phyloP scores from a whole-genome alignment of 1,140 invertebrate genomes.

The Nephila pilipes region DNA sequence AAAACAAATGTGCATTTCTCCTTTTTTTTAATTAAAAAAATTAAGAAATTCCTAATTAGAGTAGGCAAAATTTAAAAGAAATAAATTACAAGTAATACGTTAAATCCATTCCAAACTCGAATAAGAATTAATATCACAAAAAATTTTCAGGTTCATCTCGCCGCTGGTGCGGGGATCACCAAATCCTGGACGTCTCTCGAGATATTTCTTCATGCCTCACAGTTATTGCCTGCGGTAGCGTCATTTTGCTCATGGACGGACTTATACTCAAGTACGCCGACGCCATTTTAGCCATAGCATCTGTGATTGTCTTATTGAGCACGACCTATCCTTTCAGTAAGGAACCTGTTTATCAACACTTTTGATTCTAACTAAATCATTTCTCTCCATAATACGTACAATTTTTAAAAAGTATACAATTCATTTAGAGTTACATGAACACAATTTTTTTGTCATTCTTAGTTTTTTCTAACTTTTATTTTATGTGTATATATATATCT shows the following conservation, averaged over 20 bases:
- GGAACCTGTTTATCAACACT: too few species aligned
- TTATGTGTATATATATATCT: too few species aligned
- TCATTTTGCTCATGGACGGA: slow-evolving; percentile 84
- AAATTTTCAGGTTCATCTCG: background rate
- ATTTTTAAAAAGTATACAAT: too few species aligned
- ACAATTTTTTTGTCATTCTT: too few species aligned
- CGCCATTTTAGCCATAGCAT: slow-evolving; percentile 78
- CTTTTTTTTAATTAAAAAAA: background rate
- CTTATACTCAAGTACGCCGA: slow-evolving; percentile 75
- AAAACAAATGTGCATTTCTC: background rate
- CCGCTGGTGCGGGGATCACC: slow-evolving; percentile 9
- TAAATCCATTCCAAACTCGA: too few species aligned
- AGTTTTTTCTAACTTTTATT: too few species aligned
- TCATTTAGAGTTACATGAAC: too few species aligned
- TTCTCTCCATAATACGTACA: too few species aligned
- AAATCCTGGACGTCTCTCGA: slow-evolving; percentile 83
- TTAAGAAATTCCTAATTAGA: background rate
- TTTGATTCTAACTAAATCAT: too few species aligned
- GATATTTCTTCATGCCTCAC: slow-evolving; percentile 90
- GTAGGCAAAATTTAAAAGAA: background rate
- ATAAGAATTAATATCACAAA: too few species aligned
- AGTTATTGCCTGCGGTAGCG: slow-evolving; percentile 91
- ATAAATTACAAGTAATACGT: too few species aligned
- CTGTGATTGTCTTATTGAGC: slow-evolving; percentile 84
- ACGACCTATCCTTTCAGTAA: slow-evolving; percentile 86